Conservation (phyloP, 53 echinoderm and acorn worm genomes). For the Apostichopus leukothele region DNA sequence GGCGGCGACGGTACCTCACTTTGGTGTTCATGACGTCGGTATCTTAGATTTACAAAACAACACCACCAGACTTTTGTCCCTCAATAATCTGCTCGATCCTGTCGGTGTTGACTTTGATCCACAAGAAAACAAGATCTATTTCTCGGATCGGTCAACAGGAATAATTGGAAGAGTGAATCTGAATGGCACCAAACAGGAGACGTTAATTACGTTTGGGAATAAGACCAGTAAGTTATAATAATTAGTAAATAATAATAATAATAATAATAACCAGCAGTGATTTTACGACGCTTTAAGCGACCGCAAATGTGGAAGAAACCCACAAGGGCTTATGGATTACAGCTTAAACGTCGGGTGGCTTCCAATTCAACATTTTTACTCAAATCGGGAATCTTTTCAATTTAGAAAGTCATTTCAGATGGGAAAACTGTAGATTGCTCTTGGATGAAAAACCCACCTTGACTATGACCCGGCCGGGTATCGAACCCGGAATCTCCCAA, state of each 20-base stretch:
- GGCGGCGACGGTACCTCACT: slow-evolving; percentile 11
- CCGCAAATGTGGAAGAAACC: too few species aligned
- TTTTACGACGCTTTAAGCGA: too few species aligned
- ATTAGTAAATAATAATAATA: neutral
- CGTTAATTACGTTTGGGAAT: slow-evolving; percentile 15
- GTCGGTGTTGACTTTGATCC: slow-evolving; percentile 23
- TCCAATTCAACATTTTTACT: too few species aligned
- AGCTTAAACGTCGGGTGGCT: too few species aligned
- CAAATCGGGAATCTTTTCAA: too few species aligned
- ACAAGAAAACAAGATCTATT: slow-evolving; percentile 28
- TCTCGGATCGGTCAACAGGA: slow-evolving; percentile 4
- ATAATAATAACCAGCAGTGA: neutral
- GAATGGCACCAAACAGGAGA: slow-evolving; percentile 29
- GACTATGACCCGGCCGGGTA: too few species aligned
- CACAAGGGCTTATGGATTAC: too few species aligned
- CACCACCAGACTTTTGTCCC: slow-evolving; percentile 6
- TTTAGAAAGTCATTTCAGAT: too few species aligned
- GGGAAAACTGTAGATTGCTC: too few species aligned
- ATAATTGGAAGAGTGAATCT: slow-evolving; percentile 22
- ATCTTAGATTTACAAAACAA: slow-evolving; percentile 19
- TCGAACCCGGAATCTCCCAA: too few species aligned
- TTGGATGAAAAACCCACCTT: too few species aligned
- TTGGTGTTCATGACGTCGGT: neutral
- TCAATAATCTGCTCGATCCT: neutral
- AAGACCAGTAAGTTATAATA: neutral